phyloP scores from a whole-genome alignment of 1,140 invertebrate species.

The Ceratosolen solmsi region DNA sequence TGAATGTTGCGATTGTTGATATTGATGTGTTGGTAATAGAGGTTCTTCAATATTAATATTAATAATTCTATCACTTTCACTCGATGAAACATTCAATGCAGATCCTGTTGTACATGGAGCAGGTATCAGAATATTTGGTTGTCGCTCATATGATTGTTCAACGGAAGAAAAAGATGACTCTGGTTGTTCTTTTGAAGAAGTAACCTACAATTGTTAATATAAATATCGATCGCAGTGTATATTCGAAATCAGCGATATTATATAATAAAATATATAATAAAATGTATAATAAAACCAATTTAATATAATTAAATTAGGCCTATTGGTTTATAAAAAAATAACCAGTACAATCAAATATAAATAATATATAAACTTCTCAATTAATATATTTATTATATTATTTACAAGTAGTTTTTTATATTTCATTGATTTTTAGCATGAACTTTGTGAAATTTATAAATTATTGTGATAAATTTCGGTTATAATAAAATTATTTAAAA shows the following conservation, averaged over 20 bases:
- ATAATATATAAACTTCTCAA: too few species aligned
- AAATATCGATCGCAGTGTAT: too few species aligned
- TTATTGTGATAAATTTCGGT: too few species aligned
- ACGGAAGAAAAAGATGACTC: background rate
- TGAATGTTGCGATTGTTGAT: conserved; percentile 50
- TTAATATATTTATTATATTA: too few species aligned
- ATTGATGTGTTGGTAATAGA: conserved; percentile 28
- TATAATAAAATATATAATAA: background rate
- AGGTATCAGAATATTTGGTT: background rate
- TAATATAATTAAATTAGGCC: too few species aligned
- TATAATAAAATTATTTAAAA: too few species aligned
- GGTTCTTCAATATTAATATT: background rate
- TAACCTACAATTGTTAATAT: background rate
- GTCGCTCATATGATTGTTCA: background rate
- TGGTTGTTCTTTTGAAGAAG: conserved; percentile 2
- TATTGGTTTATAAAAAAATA: too few species aligned
- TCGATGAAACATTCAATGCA: conserved; percentile 51
- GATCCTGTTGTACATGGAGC: background rate
- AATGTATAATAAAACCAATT: too few species aligned
- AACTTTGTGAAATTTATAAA: too few species aligned
- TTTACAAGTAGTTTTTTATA: too few species aligned
- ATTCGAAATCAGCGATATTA: background rate
- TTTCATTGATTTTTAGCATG: too few species aligned
- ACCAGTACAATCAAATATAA: background rate
- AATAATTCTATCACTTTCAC: background rate